phyloP scores from a whole-genome alignment of 2,888 invertebrate species.

The Amphipyra tragopoginis region DNA sequence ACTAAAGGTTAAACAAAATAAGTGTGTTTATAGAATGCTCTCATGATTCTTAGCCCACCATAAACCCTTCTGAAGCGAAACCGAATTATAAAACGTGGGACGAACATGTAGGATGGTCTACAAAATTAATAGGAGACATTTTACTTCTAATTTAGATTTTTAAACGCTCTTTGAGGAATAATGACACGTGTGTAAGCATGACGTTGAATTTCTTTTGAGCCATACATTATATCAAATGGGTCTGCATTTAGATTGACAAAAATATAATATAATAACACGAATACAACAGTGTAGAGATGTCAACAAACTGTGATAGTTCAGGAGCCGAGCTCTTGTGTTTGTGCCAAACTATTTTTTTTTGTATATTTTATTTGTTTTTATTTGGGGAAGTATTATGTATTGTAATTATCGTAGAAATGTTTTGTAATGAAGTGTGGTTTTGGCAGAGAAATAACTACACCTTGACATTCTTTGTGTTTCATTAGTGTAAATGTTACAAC shows the following conservation, averaged over 20 bases:
- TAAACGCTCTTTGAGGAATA: slow-evolving; percentile 17
- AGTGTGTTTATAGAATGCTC: too few relatives aligned
- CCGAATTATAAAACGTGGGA: too few relatives aligned
- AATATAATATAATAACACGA: slow-evolving; percentile 45
- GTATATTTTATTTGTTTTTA: slow-evolving; percentile 21
- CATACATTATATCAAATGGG: slow-evolving; percentile 47
- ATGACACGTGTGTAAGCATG: slow-evolving; percentile 13
- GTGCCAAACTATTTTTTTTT: slow-evolving; percentile 45
- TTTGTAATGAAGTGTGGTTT: too few relatives aligned
- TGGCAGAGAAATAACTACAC: not conserved
- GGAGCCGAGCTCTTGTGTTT: slow-evolving; percentile 32
- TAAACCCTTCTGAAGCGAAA: too few relatives aligned
- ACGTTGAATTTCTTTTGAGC: slow-evolving; percentile 24
- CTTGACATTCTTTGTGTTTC: slow-evolving; percentile 21
- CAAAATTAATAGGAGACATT: too few relatives aligned
- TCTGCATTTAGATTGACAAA: slow-evolving; percentile 44
- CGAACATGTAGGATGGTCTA: too few relatives aligned
- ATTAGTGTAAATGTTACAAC: too few relatives aligned
- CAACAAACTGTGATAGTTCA: slow-evolving; percentile 54
- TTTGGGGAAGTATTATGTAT: slow-evolving; percentile 1
- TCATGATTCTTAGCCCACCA: too few relatives aligned
- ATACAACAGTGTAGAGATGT: slow-evolving; percentile 53
- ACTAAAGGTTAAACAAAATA: too few relatives aligned
- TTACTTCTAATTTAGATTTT: too few relatives aligned
- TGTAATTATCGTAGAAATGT: too few relatives aligned